A percentile compares a stretch with the other conserved stretches of the same genome.
phyloP scores from a whole-genome alignment of 1,140 invertebrate species.

The Heliconius eleuchia region DNA sequence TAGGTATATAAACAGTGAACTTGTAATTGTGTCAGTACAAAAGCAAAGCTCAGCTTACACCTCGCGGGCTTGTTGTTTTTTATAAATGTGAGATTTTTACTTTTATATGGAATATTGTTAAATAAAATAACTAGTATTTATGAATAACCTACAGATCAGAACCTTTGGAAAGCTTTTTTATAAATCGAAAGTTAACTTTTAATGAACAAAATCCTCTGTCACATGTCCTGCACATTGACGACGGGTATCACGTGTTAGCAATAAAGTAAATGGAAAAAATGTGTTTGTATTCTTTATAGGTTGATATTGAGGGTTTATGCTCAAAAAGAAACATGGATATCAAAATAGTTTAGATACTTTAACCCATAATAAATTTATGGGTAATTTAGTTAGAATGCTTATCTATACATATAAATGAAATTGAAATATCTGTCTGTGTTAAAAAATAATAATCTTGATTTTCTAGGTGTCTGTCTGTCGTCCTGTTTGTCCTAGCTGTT shows the following conservation, averaged over 20 bases:
- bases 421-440: too few relatives aligned
- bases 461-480: too few relatives aligned
- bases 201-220: conserved; percentile 26
- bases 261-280: conserved; percentile 17
- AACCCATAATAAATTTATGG: background rate
- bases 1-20: too few relatives aligned
- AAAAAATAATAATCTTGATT: too few relatives aligned
- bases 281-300: background rate
- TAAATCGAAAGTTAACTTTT: conserved; percentile 24
- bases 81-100: too few relatives aligned
- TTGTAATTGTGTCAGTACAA: too few relatives aligned
- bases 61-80: too few relatives aligned
- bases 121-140: background rate
- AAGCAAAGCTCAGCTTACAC: too few relatives aligned
- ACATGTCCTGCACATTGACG: conserved; percentile 18
- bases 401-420: too few relatives aligned
- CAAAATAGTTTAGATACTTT: background rate
- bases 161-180: background rate
- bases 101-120: too few relatives aligned
- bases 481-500: too few relatives aligned
- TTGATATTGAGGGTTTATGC: background rate
- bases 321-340: background rate
- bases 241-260: conserved; percentile 9
- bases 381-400: background rate
- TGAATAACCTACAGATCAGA: background rate